These are phyloP conservation scores for Tanypteryx hageni DNA, from an alignment of 2,888 invertebrate genomes.

Conservation along the genomic window DNA sequence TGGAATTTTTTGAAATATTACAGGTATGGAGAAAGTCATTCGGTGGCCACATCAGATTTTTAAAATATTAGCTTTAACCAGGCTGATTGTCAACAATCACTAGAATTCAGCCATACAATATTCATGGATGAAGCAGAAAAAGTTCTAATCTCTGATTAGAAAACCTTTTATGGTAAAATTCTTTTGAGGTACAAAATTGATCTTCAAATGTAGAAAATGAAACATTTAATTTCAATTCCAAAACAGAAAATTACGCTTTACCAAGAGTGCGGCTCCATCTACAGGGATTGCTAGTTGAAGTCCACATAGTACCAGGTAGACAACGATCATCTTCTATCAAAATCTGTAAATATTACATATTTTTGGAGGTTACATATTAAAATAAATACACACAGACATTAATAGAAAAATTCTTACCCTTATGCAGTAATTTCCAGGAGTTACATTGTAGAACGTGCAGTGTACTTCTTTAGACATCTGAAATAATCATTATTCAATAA, in stretches of 20 bases:
- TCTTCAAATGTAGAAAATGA: not conserved
- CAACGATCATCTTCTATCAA: conserved; percentile 44
- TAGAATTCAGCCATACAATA: not conserved
- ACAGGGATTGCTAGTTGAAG: not conserved
- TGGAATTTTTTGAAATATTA: too few relatives aligned
- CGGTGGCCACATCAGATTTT: too few relatives aligned
- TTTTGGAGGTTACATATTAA: too few relatives aligned
- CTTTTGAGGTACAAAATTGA: not conserved
- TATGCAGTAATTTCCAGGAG: conserved; percentile 55
- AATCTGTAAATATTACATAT: not conserved
- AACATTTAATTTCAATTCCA: not conserved
- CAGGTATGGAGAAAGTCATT: too few relatives aligned
- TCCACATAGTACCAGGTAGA: conserved; percentile 20
- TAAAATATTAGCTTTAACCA: not conserved
- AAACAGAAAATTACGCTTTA: not conserved
- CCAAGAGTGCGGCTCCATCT: conserved; percentile 31
- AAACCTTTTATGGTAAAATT: not conserved
- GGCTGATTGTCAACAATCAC: not conserved
- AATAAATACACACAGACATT: not conserved
- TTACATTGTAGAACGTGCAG: conserved; percentile 35
- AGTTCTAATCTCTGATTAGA: not conserved
- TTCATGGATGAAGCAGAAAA: not conserved
- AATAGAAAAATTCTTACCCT: conserved; percentile 12
- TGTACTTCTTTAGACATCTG: conserved; percentile 27
- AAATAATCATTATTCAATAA: not conserved